These are phyloP conservation scores for Axinella damicornis DNA, from an alignment of 37 sponge, comb jelly and placozoan genomes.

Conservation along the genomic window DNA sequence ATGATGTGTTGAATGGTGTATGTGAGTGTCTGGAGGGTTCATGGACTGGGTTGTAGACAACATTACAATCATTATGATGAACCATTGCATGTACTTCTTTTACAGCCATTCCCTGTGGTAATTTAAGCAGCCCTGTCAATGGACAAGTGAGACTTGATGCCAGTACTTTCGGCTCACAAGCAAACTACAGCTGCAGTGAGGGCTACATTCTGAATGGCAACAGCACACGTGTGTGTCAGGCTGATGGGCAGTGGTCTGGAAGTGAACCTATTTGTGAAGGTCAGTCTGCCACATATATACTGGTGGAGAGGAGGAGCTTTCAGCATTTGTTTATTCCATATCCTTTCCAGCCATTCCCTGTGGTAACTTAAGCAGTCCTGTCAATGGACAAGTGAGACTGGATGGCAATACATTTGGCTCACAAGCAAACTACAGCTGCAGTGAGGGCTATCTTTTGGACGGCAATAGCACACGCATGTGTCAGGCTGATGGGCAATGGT, in stretches of 20 bases:
- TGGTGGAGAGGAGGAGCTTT: no score
- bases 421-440: slow-evolving; percentile 44
- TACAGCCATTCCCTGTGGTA: background rate
- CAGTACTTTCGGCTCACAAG: background rate
- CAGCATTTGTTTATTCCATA: no score
- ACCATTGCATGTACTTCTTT: no score
- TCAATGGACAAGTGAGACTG: slow-evolving; percentile 13
- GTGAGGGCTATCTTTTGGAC: slow-evolving; percentile 31
- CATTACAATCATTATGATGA: no score
- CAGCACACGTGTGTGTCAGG: background rate
- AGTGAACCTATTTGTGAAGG: background rate
- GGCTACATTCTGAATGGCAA: background rate
- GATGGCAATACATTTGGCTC: background rate
- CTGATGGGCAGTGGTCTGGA: background rate
- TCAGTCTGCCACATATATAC: no score
- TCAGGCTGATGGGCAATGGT: background rate
- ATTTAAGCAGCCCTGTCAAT: background rate
- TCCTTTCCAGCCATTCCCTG: background rate
- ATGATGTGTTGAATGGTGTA: no score
- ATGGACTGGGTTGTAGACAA: no score
- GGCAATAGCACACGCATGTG: slow-evolving; percentile 47
- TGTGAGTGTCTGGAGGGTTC: no score
- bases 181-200: background rate
- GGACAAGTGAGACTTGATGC: background rate
- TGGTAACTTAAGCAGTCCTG: slow-evolving; percentile 8